Conservation (phyloP, 2,113 vertebrate species). For the Hoplias malabaricus region DNA sequence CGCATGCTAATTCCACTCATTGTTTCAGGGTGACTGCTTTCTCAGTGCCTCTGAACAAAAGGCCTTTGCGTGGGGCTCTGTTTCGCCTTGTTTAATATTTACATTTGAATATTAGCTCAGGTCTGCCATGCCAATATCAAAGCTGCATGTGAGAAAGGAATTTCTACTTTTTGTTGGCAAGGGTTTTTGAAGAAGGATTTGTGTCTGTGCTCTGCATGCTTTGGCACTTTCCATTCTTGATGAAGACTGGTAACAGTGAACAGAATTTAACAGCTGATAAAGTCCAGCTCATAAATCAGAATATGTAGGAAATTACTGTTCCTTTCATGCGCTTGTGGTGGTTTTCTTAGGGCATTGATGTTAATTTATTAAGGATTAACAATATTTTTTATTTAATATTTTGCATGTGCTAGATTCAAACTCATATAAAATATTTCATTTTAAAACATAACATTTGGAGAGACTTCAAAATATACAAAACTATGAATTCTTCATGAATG, state of each 20-base stretch:
- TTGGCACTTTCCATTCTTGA: neutral
- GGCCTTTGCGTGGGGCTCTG: slow-evolving; percentile 72
- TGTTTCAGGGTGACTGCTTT: slow-evolving; percentile 87
- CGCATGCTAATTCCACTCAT: slow-evolving; percentile 83
- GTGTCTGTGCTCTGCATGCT: neutral
- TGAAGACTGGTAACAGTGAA: neutral
- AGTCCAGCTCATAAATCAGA: neutral
- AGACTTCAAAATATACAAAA: too few species aligned
- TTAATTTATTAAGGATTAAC: too few species aligned
- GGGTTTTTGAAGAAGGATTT: slow-evolving; percentile 8
- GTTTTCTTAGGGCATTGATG: neutral
- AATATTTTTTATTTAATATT: too few species aligned
- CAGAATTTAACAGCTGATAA: neutral
- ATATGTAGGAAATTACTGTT: neutral
- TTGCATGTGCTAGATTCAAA: too few species aligned
- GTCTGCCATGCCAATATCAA: slow-evolving; percentile 60
- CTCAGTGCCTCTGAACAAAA: slow-evolving; percentile 82
- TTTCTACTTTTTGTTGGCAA: slow-evolving; percentile 37
- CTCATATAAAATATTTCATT: too few species aligned
- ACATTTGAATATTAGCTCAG: slow-evolving; percentile 76
- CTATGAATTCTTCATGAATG: too few species aligned
- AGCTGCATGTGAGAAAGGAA: slow-evolving; percentile 48
- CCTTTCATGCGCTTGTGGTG: too few species aligned
- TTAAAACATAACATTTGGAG: too few species aligned
- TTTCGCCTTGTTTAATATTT: slow-evolving; percentile 76